Base-by-base conservation (phyloP, 2,888 invertebrate species). In the Erebia aethiops region DNA sequence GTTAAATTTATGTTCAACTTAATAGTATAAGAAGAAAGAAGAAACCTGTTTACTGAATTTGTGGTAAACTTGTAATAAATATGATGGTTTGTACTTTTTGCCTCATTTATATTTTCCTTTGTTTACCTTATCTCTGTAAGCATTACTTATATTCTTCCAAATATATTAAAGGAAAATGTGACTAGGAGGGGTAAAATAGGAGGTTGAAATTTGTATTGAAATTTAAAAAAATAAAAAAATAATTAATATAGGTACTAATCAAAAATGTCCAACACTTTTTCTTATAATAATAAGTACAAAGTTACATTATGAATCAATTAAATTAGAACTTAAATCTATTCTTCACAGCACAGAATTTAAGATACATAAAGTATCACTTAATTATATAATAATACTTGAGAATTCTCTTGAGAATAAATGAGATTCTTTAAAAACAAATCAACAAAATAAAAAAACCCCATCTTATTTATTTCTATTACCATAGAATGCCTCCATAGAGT, bases 401-500 rank as follows among this genome's bases (percentile, higher is more conserved):
- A 54, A n/a, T n/a, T n/a, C n/a, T n/a, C n/a, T n/a, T n/a, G n/a
- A n/a, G n/a, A n/a, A n/a, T n/a, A n/a, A n/a, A n/a, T n/a, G n/a
- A n/a, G 54, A 2, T 16, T 51, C n/a, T 51, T n/a, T n/a, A 8
- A 11, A 9, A 51, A n/a, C 35, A 35, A 35, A 35, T 51, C 18
- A 43, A 67, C 16, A 60, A 11, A 26, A 4, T 26, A 43, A 63
- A 14, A 46, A 35, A 26, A 26, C 26, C 35, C 35, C 5, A 35
- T 35, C 13, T 43, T 71, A 68, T 41, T 68, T 61, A 51, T 63
- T 66, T 54, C 57, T 71, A 51, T 64, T 51, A 18, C 41, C 77
- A 79, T 89, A 86, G 78, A 87, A 88, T 7, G 70, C 73, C 69
- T 90, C 87, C 88, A 92, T 89, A 2, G 89, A 90, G 1, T 85